These are phyloP conservation scores for Vulpes vulpes DNA, from an alignment of 2,113 vertebrate species.

Conservation along the genomic window DNA sequence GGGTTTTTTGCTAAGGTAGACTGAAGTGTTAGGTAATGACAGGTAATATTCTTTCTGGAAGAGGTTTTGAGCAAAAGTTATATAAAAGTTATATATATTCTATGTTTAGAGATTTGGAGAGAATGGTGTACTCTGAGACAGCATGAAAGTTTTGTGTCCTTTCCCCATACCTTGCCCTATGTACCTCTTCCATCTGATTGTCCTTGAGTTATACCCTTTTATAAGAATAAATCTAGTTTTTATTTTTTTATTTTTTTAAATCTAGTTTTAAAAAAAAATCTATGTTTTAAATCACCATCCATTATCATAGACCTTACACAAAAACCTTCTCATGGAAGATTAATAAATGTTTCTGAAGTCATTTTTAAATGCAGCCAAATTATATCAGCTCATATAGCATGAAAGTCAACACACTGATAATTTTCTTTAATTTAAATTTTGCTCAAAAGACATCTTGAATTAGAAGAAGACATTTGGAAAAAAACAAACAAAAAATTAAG, in stretches of 20 bases:
- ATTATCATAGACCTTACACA: conserved; percentile 20
- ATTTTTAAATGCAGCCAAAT: conserved; percentile 16
- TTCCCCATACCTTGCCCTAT: background rate
- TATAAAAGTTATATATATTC: background rate
- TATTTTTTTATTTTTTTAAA: background rate
- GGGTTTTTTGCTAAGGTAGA: conserved; percentile 30
- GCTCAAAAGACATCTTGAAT: conserved; percentile 68
- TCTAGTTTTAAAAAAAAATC: background rate
- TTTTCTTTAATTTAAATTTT: conserved; percentile 83
- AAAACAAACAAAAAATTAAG: conserved; percentile 21
- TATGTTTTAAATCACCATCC: background rate
- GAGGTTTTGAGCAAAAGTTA: conserved; percentile 17
- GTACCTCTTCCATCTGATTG: background rate
- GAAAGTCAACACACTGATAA: conserved; percentile 75
- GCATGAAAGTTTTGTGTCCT: background rate
- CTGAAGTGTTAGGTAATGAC: background rate
- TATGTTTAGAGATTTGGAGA: background rate
- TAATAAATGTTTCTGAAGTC: conserved; percentile 1
- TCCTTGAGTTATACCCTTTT: background rate
- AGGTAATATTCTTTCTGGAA: conserved; percentile 20
- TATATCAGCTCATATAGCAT: background rate
- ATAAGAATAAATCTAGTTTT: background rate
- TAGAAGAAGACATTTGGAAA: conserved; percentile 2
- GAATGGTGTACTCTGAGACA: background rate
- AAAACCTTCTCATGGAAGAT: background rate